These are phyloP conservation scores for Ichneumoninae sp. DNA, from an alignment of 2,888 invertebrate species.

Conservation along the genomic window DNA sequence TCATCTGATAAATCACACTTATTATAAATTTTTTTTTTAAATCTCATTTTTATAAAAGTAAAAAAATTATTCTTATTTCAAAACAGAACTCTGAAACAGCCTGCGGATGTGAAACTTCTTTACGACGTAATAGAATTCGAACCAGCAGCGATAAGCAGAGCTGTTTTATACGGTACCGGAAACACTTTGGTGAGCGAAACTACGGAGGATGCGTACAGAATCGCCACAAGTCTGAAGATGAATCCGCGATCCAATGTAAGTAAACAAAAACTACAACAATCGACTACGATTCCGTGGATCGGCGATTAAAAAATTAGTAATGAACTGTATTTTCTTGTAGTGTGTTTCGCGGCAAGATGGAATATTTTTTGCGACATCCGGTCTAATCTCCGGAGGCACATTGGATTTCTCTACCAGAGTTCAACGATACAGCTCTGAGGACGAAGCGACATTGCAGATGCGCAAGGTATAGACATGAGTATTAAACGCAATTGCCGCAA, in stretches of 20 bases:
- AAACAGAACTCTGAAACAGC: constrained; percentile 93
- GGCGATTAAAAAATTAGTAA: not conserved
- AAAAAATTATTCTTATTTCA: not conserved
- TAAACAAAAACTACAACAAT: constrained; percentile 40
- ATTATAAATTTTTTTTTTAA: not conserved
- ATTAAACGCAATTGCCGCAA: not conserved
- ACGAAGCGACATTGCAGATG: not conserved
- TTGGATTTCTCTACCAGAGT: constrained; percentile 93
- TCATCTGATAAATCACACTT: not conserved
- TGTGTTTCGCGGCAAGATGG: not conserved
- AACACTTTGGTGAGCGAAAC: constrained; percentile 98
- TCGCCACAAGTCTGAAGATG: constrained; percentile 94
- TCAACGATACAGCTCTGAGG: constrained; percentile 88
- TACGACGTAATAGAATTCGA: constrained; percentile 98
- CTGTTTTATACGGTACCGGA: constrained; percentile 97
- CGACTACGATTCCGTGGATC: not conserved
- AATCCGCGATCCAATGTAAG: constrained; percentile 90
- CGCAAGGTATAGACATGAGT: not conserved
- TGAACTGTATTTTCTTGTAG: not conserved
- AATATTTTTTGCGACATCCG: constrained; percentile 98
- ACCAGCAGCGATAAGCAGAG: constrained; percentile 94
- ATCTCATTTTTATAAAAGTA: no score
- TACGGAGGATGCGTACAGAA: constrained; percentile 96
- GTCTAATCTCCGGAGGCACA: constrained; percentile 95
- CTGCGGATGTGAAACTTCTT: constrained; percentile 95